Conservation (phyloP, 1,140 invertebrate genomes). For the Zaprionus taronus region DNA sequence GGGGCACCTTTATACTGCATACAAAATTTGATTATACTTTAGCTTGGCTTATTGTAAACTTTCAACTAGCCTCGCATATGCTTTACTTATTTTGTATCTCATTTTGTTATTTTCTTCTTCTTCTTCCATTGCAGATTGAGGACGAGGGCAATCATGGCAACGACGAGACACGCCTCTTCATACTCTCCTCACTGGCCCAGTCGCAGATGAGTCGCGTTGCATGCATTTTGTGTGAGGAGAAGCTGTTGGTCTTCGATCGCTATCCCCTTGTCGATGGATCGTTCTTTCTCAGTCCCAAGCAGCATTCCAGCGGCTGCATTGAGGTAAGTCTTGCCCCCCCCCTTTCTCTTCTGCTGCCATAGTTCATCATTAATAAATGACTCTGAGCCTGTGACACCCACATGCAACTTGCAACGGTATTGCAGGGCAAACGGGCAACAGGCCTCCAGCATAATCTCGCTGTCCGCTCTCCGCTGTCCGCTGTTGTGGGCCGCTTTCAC, state of each 20-base stretch:
- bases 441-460: neutral
- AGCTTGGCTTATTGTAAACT: neutral
- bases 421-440: conserved; percentile 1
- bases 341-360: neutral
- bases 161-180: conserved; percentile 97
- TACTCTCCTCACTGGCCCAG: conserved; percentile 94
- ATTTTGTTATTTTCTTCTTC: conserved; percentile 34
- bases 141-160: conserved; percentile 98
- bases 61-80: conserved; percentile 33
- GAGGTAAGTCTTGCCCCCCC: conserved; percentile 87
- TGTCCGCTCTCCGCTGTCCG: neutral
- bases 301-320: conserved; percentile 93
- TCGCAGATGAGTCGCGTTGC: conserved; percentile 92
- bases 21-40: conserved; percentile 40
- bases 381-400: conserved; percentile 37
- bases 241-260: conserved; percentile 96
- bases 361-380: conserved; percentile 70
- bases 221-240: conserved; percentile 95
- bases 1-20: neutral
- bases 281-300: conserved; percentile 97
- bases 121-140: conserved; percentile 91
- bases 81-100: conserved; percentile 16
- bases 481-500: conserved; percentile 20
- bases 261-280: conserved; percentile 99
- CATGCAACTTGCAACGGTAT: conserved; percentile 14